These are phyloP conservation scores for Dolichomitus sp. DNA, from an alignment of 2,888 invertebrate species.

Conservation along the genomic window DNA sequence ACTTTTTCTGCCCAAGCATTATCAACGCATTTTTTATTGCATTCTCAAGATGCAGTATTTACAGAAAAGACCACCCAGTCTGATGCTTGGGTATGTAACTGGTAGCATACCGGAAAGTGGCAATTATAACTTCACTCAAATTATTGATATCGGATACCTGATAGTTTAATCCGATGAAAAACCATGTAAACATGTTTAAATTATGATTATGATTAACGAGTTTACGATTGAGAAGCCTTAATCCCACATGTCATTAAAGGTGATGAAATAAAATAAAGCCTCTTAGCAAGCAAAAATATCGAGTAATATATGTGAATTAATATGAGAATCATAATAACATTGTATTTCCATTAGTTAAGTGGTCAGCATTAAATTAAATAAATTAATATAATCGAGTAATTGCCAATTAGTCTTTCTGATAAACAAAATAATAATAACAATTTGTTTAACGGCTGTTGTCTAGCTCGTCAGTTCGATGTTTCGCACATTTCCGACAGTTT, in stretches of 20 bases:
- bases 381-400: not conserved
- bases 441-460: not conserved
- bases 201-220: not conserved
- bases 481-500: constrained; percentile 13
- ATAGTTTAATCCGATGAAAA: not conserved
- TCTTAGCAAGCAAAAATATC: not conserved
- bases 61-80: not conserved
- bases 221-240: not conserved
- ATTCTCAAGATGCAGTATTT: not conserved
- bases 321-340: not conserved
- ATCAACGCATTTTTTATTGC: not conserved
- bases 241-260: not conserved
- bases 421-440: not conserved
- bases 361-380: not conserved
- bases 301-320: not conserved
- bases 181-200: not conserved
- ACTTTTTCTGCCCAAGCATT: not conserved
- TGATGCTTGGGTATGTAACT: not conserved
- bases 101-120: not conserved
- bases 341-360: not conserved
- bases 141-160: not conserved
- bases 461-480: not conserved
- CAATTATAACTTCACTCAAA: not conserved
- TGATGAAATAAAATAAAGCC: not conserved
- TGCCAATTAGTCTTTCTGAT: not conserved